Evolutionary conservation across 37 sponge, comb jelly and placozoan genomes (phyloP).

Genomic region (Spongilla lacustris): DNA sequence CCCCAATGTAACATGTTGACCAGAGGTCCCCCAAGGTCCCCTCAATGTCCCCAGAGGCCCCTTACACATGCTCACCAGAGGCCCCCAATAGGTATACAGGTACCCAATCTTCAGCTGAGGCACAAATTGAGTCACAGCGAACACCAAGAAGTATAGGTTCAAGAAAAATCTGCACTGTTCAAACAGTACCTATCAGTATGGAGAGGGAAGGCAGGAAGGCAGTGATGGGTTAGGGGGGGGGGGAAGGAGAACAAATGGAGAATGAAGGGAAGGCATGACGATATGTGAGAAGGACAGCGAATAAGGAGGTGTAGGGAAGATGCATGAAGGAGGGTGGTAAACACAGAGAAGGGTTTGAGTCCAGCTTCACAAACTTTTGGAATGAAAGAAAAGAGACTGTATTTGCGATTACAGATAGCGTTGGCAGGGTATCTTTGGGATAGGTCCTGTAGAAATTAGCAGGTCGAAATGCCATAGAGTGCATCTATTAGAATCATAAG

Average conservation of each 20-base stretch:
- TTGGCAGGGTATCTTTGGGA: conserved; percentile 52
- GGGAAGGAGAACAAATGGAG: neutral
- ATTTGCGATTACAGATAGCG: conserved; percentile 79
- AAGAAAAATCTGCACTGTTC: conserved; percentile 96
- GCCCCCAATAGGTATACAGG: conserved; percentile 96
- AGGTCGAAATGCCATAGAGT: neutral
- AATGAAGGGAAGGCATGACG: neutral
- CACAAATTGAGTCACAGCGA: conserved; percentile 89
- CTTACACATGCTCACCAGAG: conserved; percentile 58
- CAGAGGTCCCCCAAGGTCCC: neutral
- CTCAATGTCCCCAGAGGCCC: neutral
- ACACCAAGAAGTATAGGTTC: conserved; percentile 90
- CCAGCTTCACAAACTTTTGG: conserved; percentile 62
- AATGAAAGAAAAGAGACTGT: conserved; percentile 74
- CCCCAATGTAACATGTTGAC: neutral
- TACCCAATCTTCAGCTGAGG: conserved; percentile 84
- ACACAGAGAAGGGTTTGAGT: neutral
- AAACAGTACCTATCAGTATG: conserved; percentile 71
- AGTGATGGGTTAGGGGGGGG: neutral
- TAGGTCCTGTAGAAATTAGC: conserved; percentile 9
- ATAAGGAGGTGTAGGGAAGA: neutral
- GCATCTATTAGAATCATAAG: neutral
- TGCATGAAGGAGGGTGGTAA: neutral
- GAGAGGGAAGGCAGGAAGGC: neutral
- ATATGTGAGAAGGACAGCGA: neutral